Percentiles rank a stretch among this genome's conserved stretches.
Evolutionary conservation across 2,113 vertebrate genomes (phyloP).

Genomic region (Centrocercus urophasianus): DNA sequence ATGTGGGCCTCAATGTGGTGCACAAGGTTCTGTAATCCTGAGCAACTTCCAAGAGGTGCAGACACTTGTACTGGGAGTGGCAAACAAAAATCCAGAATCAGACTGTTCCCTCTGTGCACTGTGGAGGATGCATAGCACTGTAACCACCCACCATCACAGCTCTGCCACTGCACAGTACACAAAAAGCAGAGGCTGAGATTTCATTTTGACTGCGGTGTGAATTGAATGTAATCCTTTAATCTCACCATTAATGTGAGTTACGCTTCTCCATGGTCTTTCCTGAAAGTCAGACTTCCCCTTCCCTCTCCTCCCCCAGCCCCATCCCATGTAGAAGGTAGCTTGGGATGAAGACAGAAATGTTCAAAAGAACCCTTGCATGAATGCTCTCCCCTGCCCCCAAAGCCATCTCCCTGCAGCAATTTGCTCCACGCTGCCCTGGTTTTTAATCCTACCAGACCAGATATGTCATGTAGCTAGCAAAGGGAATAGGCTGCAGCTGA

Average conservation of each 20-base stretch:
- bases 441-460: constrained; percentile 54
- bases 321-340: neutral
- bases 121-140: neutral
- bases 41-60: neutral
- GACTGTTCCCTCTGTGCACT: fast-evolving
- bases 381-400: neutral
- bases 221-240: constrained; percentile 39
- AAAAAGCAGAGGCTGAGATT: constrained; percentile 24
- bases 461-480: neutral
- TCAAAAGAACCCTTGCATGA: neutral
- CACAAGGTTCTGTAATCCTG: neutral
- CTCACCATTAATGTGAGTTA: neutral
- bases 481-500: constrained; percentile 37
- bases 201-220: constrained; percentile 1
- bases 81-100: neutral
- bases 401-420: neutral
- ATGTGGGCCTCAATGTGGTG: neutral
- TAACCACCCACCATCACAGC: neutral
- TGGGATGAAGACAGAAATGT: neutral
- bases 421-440: neutral
- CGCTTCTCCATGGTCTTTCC: neutral
- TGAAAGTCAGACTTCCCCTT: neutral
- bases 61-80: neutral
- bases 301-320: neutral
- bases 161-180: neutral